Evolutionary conservation across 2,888 invertebrate genomes (phyloP).

Genomic region (Pseudeuparius sepicola): DNA sequence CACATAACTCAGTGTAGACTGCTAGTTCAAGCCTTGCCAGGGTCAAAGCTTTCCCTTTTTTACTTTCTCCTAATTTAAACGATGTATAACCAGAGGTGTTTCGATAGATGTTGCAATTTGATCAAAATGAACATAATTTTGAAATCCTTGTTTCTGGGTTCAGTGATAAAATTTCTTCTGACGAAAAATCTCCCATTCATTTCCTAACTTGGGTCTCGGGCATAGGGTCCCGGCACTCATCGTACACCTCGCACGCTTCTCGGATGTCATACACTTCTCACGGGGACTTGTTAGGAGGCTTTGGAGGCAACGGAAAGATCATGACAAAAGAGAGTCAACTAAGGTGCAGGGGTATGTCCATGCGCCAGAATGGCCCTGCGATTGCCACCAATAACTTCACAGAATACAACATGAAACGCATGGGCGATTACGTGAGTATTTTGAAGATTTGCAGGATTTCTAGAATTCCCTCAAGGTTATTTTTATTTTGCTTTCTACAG

Average conservation of each 20-base stretch:
- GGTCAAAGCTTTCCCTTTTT: too few species aligned
- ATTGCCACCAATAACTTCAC: conserved; percentile 46
- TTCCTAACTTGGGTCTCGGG: conserved; percentile 1
- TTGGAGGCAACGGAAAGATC: conserved; percentile 45
- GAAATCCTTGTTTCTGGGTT: too few species aligned
- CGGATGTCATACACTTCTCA: conserved; percentile 90
- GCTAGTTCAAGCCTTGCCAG: too few species aligned
- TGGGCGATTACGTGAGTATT: conserved; percentile 58
- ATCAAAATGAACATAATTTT: too few species aligned
- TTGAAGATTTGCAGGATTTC: too few species aligned
- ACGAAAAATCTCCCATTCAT: not conserved
- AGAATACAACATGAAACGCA: conserved; percentile 56
- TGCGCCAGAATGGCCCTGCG: conserved; percentile 54
- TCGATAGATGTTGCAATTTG: too few species aligned
- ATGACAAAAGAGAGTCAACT: conserved; percentile 83
- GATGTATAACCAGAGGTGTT: too few species aligned
- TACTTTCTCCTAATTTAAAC: too few species aligned
- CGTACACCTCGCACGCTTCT: conserved; percentile 91
- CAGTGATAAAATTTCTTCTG: too few species aligned
- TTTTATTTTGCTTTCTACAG: too few species aligned
- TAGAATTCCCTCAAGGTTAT: too few species aligned
- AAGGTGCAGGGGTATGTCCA: conserved; percentile 63
- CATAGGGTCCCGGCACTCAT: conserved; percentile 78
- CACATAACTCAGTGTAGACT: too few species aligned
- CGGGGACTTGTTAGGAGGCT: conserved; percentile 75